phyloP scores from a whole-genome alignment of 2,113 vertebrate genomes.

The Syngnathus floridae region DNA sequence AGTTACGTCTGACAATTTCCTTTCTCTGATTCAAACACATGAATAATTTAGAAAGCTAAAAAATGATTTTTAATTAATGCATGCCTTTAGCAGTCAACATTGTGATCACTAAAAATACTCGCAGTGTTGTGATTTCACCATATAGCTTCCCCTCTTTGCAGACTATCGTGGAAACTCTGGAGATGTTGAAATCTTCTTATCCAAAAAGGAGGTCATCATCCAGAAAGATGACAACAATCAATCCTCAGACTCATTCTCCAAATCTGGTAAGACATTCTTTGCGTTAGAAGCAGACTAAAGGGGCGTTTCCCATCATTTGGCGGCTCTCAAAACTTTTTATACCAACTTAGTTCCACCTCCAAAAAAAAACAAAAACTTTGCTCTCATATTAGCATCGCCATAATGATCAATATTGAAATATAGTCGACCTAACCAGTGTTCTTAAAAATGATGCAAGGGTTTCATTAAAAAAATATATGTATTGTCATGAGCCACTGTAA shows the following conservation, averaged over 20 bases:
- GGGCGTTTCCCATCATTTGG: background rate
- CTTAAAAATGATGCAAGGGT: no score
- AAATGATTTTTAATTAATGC: background rate
- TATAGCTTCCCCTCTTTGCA: slow-evolving; percentile 10
- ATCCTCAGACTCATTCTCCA: slow-evolving; percentile 31
- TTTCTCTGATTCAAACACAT: background rate
- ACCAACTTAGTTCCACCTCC: background rate
- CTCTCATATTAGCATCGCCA: background rate
- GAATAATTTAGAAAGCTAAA: background rate
- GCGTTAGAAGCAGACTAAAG: background rate
- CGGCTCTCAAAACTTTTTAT: background rate
- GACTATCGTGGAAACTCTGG: slow-evolving; percentile 19
- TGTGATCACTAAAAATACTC: background rate
- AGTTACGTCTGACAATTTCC: background rate
- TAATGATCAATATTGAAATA: background rate
- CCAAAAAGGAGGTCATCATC: slow-evolving; percentile 48
- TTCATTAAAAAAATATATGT: no score
- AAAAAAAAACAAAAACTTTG: no score
- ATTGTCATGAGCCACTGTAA: no score
- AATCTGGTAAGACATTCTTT: slow-evolving; percentile 47
- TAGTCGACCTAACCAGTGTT: no score
- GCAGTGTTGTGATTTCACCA: background rate
- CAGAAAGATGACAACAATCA: slow-evolving; percentile 50
- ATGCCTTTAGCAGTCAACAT: background rate
- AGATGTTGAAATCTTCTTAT: slow-evolving; percentile 32